Evolutionary conservation across 2,888 invertebrate species (phyloP).

Genomic region (Chymomyza procnemis): DNA sequence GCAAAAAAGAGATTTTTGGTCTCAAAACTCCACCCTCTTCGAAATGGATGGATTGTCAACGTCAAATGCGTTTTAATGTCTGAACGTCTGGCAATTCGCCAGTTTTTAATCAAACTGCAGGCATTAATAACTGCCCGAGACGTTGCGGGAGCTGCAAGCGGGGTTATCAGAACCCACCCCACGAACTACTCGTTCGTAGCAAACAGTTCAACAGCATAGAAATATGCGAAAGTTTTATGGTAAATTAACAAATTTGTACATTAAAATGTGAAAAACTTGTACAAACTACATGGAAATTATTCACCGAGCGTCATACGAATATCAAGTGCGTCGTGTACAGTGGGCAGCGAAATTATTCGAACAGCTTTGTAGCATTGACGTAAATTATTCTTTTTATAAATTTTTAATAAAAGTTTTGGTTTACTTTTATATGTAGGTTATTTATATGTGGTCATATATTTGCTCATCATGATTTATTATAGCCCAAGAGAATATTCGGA

Average conservation of each 20-base stretch:
- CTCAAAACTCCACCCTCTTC: neutral
- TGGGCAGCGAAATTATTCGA: neutral
- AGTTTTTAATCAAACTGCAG: constrained; percentile 75
- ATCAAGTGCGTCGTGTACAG: neutral
- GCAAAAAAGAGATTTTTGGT: neutral
- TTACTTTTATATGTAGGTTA: no score
- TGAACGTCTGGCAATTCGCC: constrained; percentile 70
- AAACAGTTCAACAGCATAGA: constrained; percentile 57
- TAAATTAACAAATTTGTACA: constrained; percentile 79
- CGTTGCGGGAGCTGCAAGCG: constrained; percentile 34
- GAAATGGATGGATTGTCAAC: constrained; percentile 58
- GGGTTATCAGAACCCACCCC: neutral
- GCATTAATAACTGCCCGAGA: constrained; percentile 68
- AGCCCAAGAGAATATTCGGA: no score
- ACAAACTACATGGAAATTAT: constrained; percentile 72
- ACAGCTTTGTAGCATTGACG: no score
- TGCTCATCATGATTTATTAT: no score
- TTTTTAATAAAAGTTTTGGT: no score
- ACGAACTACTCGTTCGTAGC: neutral
- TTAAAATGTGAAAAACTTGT: constrained; percentile 69
- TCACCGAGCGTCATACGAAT: constrained; percentile 38
- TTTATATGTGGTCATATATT: no score
- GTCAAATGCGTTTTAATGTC: constrained; percentile 58
- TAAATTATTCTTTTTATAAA: no score
- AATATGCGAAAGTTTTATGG: constrained; percentile 78